Evolutionary conservation across 2,888 invertebrate species (phyloP).

Genomic region (Xylophagus ater): DNA sequence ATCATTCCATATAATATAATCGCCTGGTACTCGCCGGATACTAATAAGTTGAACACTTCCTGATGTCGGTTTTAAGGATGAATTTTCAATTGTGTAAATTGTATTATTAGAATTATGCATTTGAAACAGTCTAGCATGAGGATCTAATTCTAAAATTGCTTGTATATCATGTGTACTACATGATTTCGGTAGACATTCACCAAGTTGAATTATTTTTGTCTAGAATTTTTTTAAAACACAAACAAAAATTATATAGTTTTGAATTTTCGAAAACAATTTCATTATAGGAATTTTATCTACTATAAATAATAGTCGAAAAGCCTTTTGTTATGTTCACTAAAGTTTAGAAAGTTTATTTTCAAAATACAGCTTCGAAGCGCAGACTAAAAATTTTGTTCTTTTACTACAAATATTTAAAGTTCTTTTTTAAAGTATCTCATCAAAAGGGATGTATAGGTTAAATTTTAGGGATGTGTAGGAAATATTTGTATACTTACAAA

Average conservation of each 20-base stretch:
- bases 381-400: too few relatives aligned
- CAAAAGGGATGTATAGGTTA: background rate
- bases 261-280: too few relatives aligned
- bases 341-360: too few relatives aligned
- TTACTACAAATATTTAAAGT: too few relatives aligned
- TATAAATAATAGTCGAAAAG: too few relatives aligned
- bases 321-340: too few relatives aligned
- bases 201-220: conserved; percentile 58
- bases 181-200: conserved; percentile 61
- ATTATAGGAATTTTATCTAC: too few relatives aligned
- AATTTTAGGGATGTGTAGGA: background rate
- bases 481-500: too few relatives aligned
- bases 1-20: conserved; percentile 51
- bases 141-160: conserved; percentile 36
- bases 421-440: too few relatives aligned
- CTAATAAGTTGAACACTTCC: conserved; percentile 45
- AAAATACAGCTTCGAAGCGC: too few relatives aligned
- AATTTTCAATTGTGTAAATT: conserved; percentile 11
- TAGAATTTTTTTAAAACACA: too few relatives aligned
- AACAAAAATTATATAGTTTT: too few relatives aligned
- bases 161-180: conserved; percentile 49
- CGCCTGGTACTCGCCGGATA: conserved; percentile 58
- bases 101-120: conserved; percentile 21
- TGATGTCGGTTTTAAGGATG: conserved; percentile 29
- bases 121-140: conserved; percentile 29